Evolutionary conservation across 2,113 vertebrate genomes (phyloP).

Genomic region (Pavo muticus): DNA sequence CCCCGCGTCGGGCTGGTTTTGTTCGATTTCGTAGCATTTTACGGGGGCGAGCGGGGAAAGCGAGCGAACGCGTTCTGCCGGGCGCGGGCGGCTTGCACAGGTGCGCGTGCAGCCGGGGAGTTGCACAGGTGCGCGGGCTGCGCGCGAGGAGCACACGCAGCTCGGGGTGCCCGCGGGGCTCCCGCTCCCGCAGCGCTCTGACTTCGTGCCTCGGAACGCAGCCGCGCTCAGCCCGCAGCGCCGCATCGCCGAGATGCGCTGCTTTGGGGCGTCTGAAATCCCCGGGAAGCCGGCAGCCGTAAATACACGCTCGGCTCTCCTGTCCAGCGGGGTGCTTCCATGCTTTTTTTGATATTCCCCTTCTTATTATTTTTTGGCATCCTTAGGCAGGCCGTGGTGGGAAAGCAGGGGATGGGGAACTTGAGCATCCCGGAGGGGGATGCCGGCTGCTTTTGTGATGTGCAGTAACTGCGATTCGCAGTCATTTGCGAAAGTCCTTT

Average conservation of each 20-base stretch:
- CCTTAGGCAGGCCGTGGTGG: background rate
- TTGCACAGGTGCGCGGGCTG: no score
- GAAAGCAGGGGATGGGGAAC: conserved; percentile 7
- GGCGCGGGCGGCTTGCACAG: no score
- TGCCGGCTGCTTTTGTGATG: background rate
- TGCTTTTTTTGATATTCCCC: background rate
- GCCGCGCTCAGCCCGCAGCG: background rate
- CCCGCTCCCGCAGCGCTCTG: no score
- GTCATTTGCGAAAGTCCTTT: conserved; percentile 31
- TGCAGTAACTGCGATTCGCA: background rate
- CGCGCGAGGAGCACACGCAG: no score
- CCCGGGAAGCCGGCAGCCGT: background rate
- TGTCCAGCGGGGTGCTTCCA: background rate
- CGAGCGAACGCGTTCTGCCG: no score
- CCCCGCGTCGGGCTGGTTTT: background rate
- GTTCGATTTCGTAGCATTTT: rapidly evolving
- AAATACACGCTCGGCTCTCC: background rate
- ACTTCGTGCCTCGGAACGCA: no score
- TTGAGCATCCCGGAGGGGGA: background rate
- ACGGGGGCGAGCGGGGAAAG: background rate
- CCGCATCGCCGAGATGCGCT: background rate
- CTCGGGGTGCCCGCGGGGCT: no score
- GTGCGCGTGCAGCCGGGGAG: no score
- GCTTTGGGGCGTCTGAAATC: background rate
- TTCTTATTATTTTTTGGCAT: background rate